phyloP scores from a whole-genome alignment of 2,797 vertebrate genomes.

The Australoheros facetus region DNA sequence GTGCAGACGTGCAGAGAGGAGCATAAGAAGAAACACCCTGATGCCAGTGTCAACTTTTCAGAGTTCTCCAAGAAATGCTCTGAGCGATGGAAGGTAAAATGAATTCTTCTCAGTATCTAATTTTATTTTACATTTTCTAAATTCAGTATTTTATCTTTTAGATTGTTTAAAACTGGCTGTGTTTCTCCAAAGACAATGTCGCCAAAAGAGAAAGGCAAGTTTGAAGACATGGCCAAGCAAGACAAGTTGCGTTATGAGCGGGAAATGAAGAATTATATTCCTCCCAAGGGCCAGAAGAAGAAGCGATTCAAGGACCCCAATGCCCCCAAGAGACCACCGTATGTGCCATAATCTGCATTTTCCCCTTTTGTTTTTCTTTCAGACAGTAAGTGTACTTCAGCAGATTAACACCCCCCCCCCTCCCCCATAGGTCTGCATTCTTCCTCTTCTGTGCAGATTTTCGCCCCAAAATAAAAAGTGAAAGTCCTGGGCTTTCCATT shows the following conservation, averaged over 20 bases:
- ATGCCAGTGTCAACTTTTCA: conserved; percentile 93
- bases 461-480: conserved; percentile 93
- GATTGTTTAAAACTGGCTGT: conserved; percentile 7
- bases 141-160: neutral
- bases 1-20: conserved; percentile 98
- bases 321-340: conserved; percentile 98
- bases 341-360: conserved; percentile 64
- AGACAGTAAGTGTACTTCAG: neutral
- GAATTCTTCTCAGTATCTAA: neutral
- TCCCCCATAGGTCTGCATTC: conserved; percentile 90
- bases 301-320: conserved; percentile 97
- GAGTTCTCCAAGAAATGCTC: conserved; percentile 99
- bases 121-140: neutral
- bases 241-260: conserved; percentile 95
- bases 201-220: conserved; percentile 95
- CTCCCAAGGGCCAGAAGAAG: conserved; percentile 94
- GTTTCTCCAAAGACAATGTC: conserved; percentile 88
- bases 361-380: neutral
- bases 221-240: conserved; percentile 95
- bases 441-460: conserved; percentile 97
- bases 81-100: conserved; percentile 94
- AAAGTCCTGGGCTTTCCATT: conserved; percentile 90
- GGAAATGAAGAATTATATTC: conserved; percentile 96
- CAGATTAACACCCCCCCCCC: neutral
- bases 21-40: conserved; percentile 98